Evolutionary conservation across 2,113 vertebrate species (phyloP), one percentile per base, ranked within the genome.

Genomic region (Falcunculus frontatus): DNA sequence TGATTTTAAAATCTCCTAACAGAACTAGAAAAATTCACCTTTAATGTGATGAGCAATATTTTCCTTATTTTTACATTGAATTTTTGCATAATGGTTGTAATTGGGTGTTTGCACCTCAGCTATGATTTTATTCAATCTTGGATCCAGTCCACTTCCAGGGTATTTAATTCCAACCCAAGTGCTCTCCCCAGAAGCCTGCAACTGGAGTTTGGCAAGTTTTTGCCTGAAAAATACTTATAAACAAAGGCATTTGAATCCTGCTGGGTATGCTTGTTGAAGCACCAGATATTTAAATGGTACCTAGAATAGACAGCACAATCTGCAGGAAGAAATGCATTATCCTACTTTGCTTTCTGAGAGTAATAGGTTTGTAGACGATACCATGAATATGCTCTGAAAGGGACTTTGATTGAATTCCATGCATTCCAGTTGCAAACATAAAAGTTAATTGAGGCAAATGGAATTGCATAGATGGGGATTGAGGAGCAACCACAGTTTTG

Each of bases 401-500:
- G 63, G 60, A 53, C 59, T 92, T 93, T 56, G 64, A 80, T 84
- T 52, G 70, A 81, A 90, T 81, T 93, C 70, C 50, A 53, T 56
- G 41, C 64, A 79, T 96, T 95, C 53, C 46, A 59, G 39, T 67
- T 56, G 49, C 35, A 90, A 83, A 91, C 42, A 83, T 68, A 63
- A 56, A 87, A 93, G 75, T 56, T 89, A 82, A 91, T 67, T 89
- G 55, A 93, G 88, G 35, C 29, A 92, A 92, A 85, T 55, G 30
- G 33, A 93, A 77, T 77, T 80, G 75, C 59, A 70, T 68, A 73
- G 25, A 52, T 7, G 3, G 13, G 23, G 47, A 87, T 44, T 1
- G 7, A 94, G 63, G 14, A 86, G 29, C 13, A 89, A 63, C 22
- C 0, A 0, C 72, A 56, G 22, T 44, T 84, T 41, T 87, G 21